These are phyloP conservation scores for Omphaloscelis lunosa DNA, from an alignment of 2,888 invertebrate species.

Conservation along the genomic window DNA sequence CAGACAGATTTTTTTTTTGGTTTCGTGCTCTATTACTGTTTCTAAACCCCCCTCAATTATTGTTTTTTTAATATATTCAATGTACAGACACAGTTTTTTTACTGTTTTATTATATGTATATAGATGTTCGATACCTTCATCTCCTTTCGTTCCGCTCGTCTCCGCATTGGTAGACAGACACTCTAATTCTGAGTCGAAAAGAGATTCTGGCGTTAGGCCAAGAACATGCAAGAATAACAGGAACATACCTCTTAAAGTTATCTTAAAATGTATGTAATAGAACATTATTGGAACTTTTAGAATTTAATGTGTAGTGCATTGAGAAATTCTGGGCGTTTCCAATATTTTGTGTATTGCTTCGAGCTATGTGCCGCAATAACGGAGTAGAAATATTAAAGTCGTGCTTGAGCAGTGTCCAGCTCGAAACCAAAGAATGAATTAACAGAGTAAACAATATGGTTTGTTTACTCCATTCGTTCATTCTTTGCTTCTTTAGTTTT, in stretches of 20 bases:
- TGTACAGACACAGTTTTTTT: no score
- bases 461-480: neutral
- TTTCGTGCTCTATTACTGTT: no score
- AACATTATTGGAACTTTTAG: conserved; percentile 38
- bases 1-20: no score
- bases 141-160: conserved; percentile 55
- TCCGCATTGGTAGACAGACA: conserved; percentile 48
- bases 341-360: conserved; percentile 57
- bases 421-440: neutral
- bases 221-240: conserved; percentile 43
- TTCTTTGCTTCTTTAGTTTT: neutral
- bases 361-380: conserved; percentile 51
- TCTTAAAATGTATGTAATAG: conserved; percentile 32
- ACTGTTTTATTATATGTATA: no score
- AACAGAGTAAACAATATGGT: neutral
- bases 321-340: conserved; percentile 58
- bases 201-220: conserved; percentile 51
- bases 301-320: conserved; percentile 39
- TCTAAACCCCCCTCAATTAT: no score
- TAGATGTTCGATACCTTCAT: conserved; percentile 16
- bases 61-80: no score
- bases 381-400: conserved; percentile 51
- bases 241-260: conserved; percentile 43
- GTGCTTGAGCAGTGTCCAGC: conserved; percentile 29
- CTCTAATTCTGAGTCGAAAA: conserved; percentile 47